phyloP scores from a whole-genome alignment of 2,888 invertebrate species.

The Drosophila colorata region DNA sequence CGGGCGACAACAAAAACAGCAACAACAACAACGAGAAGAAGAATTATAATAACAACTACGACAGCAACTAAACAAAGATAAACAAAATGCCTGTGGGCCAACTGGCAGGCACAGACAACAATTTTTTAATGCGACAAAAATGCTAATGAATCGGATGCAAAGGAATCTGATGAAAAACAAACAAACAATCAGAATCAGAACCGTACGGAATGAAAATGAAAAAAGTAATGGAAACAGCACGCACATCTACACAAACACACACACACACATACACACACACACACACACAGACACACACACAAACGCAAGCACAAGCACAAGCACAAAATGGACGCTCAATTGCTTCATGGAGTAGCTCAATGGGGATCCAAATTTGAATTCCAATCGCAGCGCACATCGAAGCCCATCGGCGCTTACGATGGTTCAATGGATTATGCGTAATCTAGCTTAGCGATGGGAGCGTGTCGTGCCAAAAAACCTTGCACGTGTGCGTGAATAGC shows the following conservation, averaged over 20 bases:
- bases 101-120: conserved; percentile 27
- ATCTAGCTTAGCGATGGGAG: conserved; percentile 11
- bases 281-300: not conserved
- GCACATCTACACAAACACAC: conserved; percentile 2
- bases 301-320: not conserved
- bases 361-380: conserved; percentile 31
- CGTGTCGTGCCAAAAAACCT: not conserved
- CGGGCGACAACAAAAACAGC: conserved; percentile 23
- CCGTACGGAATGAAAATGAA: conserved; percentile 38
- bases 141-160: conserved; percentile 69
- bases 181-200: conserved; percentile 65
- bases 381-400: conserved; percentile 12
- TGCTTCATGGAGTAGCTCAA: conserved; percentile 12
- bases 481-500: too few species aligned
- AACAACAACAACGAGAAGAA: conserved; percentile 18
- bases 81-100: conserved; percentile 49
- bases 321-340: conserved; percentile 28
- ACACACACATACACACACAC: not conserved
- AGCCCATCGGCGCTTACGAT: conserved; percentile 5
- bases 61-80: conserved; percentile 48
- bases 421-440: conserved; percentile 24
- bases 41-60: conserved; percentile 3
- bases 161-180: conserved; percentile 72
- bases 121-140: conserved; percentile 68
- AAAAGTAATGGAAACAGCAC: conserved; percentile 35